These are phyloP conservation scores for Scrobipalpa costella DNA, from an alignment of 2,888 invertebrate species.

Conservation along the genomic window DNA sequence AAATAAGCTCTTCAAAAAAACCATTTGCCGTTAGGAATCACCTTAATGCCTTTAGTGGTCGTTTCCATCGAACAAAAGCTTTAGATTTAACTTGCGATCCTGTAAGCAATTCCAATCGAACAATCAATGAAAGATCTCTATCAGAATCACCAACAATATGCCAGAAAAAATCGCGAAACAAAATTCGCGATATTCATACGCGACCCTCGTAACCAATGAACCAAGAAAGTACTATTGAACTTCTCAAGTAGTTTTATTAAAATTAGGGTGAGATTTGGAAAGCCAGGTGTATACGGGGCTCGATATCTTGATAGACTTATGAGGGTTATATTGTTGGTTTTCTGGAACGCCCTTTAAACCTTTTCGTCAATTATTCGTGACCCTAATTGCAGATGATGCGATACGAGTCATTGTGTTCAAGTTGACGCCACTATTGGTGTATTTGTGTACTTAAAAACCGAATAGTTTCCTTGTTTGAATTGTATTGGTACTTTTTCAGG, in stretches of 20 bases:
- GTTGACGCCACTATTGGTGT: slow-evolving; percentile 72
- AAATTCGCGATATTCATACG: slow-evolving; percentile 47
- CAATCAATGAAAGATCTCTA: slow-evolving; percentile 41
- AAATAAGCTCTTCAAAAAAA: no score
- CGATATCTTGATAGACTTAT: slow-evolving; percentile 75
- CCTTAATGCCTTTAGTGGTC: background rate
- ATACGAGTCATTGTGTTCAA: slow-evolving; percentile 67
- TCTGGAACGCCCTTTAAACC: slow-evolving; percentile 70
- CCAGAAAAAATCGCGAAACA: slow-evolving; percentile 51
- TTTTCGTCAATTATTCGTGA: slow-evolving; percentile 77
- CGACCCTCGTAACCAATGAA: slow-evolving; percentile 56
- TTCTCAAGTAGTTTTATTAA: slow-evolving; percentile 57
- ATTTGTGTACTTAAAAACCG: slow-evolving; percentile 54
- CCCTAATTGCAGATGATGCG: slow-evolving; percentile 80
- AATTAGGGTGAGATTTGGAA: slow-evolving; percentile 43
- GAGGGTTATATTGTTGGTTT: slow-evolving; percentile 71
- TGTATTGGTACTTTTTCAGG: slow-evolving; percentile 42
- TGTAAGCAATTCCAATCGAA: slow-evolving; percentile 8
- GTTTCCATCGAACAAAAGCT: slow-evolving; percentile 11
- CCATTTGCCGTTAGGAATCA: no score
- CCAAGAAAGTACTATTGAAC: slow-evolving; percentile 66
- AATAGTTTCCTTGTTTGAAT: slow-evolving; percentile 2
- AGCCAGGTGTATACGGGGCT: slow-evolving; percentile 73
- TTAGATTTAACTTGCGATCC: slow-evolving; percentile 32
- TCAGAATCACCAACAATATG: slow-evolving; percentile 42